phyloP scores from a whole-genome alignment of 2,888 invertebrate species.

The Amphipoea lucens region DNA sequence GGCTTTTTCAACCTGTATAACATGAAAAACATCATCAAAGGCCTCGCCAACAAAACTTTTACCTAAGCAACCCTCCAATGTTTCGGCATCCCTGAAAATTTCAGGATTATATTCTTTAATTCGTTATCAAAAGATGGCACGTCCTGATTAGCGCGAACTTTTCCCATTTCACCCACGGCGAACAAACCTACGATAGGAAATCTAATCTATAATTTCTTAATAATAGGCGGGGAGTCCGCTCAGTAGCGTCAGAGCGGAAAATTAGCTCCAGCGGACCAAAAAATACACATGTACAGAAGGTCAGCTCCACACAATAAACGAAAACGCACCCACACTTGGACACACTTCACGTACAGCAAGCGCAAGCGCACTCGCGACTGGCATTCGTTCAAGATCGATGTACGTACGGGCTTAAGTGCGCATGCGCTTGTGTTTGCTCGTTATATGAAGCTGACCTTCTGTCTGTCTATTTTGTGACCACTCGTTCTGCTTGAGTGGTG shows the following conservation, averaged over 20 bases:
- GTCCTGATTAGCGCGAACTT: constrained; percentile 66
- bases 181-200: constrained; percentile 63
- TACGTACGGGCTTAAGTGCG: neutral
- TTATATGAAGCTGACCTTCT: neutral
- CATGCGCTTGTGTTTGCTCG: neutral
- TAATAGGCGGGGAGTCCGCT: constrained; percentile 57
- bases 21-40: constrained; percentile 3
- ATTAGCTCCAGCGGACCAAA: constrained; percentile 49
- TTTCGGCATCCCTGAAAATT: constrained; percentile 28
- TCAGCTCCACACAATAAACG: neutral
- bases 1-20: neutral
- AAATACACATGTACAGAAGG: neutral
- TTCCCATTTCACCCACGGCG: constrained; percentile 64
- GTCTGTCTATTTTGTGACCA: neutral
- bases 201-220: constrained; percentile 70
- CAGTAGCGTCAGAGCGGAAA: constrained; percentile 60
- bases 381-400: neutral
- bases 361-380: neutral
- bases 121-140: constrained; percentile 65
- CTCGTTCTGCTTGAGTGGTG: constrained; percentile 43
- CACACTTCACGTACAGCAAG: neutral
- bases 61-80: constrained; percentile 15
- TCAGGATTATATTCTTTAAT: constrained; percentile 59
- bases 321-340: neutral
- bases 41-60: constrained; percentile 16